Evolutionary conservation across 2,888 invertebrate genomes (phyloP).

Genomic region (Griposia aprilina): DNA sequence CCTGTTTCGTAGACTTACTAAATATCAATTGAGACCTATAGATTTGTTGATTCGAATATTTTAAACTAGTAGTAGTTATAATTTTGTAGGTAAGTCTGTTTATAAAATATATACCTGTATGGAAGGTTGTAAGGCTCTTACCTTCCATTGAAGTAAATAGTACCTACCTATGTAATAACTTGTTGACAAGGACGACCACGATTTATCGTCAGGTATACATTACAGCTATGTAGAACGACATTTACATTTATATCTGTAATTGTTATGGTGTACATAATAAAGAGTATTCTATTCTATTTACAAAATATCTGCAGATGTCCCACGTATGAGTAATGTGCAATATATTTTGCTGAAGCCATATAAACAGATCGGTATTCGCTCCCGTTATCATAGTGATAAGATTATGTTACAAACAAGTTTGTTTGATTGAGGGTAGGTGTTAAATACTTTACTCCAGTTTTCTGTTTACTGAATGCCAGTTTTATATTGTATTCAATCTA

Average conservation of each 20-base stretch:
- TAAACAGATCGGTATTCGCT: slow-evolving; percentile 42
- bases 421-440: slow-evolving; percentile 51
- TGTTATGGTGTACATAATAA: too few species aligned
- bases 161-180: neutral
- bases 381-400: slow-evolving; percentile 61
- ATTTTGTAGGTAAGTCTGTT: neutral
- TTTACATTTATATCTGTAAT: too few species aligned
- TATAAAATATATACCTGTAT: neutral
- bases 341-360: slow-evolving; percentile 29
- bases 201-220: slow-evolving; percentile 8
- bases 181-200: slow-evolving; percentile 6
- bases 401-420: slow-evolving; percentile 40
- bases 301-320: slow-evolving; percentile 8
- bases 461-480: slow-evolving; percentile 2
- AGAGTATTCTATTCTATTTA: too few species aligned
- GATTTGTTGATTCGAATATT: neutral
- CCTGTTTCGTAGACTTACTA: slow-evolving; percentile 1
- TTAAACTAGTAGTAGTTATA: neutral
- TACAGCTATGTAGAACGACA: slow-evolving; percentile 11
- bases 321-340: slow-evolving; percentile 21
- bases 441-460: slow-evolving; percentile 13
- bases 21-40: slow-evolving; percentile 4
- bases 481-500: slow-evolving; percentile 1
- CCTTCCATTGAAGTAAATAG: neutral
- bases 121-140: neutral